Conservation (phyloP, 2,797 vertebrate species). For the Sebastes taczanowskii region DNA sequence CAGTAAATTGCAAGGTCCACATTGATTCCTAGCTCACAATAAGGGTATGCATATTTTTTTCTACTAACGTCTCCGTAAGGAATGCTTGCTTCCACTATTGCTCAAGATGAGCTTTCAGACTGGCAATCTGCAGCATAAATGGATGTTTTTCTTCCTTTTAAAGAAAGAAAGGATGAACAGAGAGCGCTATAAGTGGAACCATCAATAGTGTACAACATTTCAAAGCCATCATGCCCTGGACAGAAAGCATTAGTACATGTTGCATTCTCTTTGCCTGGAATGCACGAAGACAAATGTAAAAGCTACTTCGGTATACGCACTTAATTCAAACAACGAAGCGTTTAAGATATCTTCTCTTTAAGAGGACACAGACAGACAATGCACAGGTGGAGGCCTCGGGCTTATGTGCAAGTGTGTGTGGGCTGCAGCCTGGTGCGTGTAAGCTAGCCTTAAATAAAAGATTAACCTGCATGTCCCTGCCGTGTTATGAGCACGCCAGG, state of each 20-base stretch:
- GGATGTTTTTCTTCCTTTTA: slow-evolving; percentile 40
- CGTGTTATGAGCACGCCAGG: slow-evolving; percentile 68
- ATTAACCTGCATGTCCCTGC: slow-evolving; percentile 75
- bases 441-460: slow-evolving; percentile 79
- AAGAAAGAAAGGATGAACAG: slow-evolving; percentile 15
- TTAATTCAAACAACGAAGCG: slow-evolving; percentile 27
- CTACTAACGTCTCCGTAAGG: slow-evolving; percentile 43
- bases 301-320: slow-evolving; percentile 8
- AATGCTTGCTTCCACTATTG: slow-evolving; percentile 21
- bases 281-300: slow-evolving; percentile 3
- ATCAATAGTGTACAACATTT: slow-evolving; percentile 23
- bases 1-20: slow-evolving; percentile 49
- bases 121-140: slow-evolving; percentile 51
- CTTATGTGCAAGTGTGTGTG: slow-evolving; percentile 53
- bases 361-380: slow-evolving; percentile 15
- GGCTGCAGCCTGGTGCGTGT: slow-evolving; percentile 58
- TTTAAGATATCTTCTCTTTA: slow-evolving; percentile 29
- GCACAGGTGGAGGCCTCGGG: slow-evolving; percentile 54
- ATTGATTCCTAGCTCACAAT: slow-evolving; percentile 33
- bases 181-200: neutral
- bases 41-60: slow-evolving; percentile 43
- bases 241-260: slow-evolving; percentile 7
- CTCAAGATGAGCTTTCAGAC: slow-evolving; percentile 40
- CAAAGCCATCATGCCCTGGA: slow-evolving; percentile 44
- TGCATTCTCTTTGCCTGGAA: neutral